Evolutionary conservation across 2,113 vertebrate species (phyloP).

Genomic region (Lepus europaeus): DNA sequence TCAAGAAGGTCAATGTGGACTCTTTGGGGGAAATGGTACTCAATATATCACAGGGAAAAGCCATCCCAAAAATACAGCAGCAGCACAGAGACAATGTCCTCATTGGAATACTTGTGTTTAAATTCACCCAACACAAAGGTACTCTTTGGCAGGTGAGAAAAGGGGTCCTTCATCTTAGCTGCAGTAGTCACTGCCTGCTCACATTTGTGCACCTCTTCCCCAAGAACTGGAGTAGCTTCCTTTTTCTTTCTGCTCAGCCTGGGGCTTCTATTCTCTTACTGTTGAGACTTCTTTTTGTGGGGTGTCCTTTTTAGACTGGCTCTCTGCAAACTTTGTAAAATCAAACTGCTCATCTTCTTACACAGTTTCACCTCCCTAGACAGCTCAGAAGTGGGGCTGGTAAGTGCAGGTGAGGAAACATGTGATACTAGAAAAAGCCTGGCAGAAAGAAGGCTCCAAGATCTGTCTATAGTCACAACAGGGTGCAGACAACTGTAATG

Average conservation of each 20-base stretch:
- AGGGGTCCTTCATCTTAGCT: slow-evolving; percentile 96
- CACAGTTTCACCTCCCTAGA: slow-evolving; percentile 94
- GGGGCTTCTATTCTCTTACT: slow-evolving; percentile 89
- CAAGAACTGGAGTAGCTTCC: slow-evolving; percentile 82
- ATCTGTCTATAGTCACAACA: slow-evolving; percentile 96
- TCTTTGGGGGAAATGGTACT: slow-evolving; percentile 94
- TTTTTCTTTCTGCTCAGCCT: slow-evolving; percentile 93
- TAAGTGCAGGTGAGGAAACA: slow-evolving; percentile 94
- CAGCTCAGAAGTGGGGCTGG: slow-evolving; percentile 93
- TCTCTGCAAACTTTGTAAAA: slow-evolving; percentile 94
- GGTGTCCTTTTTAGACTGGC: slow-evolving; percentile 94
- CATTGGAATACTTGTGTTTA: slow-evolving; percentile 96
- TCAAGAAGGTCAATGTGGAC: slow-evolving; percentile 94
- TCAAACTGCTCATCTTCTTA: slow-evolving; percentile 98
- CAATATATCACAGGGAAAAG: slow-evolving; percentile 93
- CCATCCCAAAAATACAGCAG: slow-evolving; percentile 95
- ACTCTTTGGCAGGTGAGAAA: slow-evolving; percentile 93
- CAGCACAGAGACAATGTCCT: slow-evolving; percentile 93
- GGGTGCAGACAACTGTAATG: slow-evolving; percentile 92
- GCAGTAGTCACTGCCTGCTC: slow-evolving; percentile 93
- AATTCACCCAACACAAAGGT: slow-evolving; percentile 95
- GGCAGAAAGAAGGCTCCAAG: slow-evolving; percentile 93
- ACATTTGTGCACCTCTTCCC: slow-evolving; percentile 93
- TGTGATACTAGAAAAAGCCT: slow-evolving; percentile 92
- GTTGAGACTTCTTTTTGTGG: slow-evolving; percentile 93